These are phyloP conservation scores for Falco berigora DNA, from an alignment of 2,797 vertebrate genomes.

Conservation along the genomic window DNA sequence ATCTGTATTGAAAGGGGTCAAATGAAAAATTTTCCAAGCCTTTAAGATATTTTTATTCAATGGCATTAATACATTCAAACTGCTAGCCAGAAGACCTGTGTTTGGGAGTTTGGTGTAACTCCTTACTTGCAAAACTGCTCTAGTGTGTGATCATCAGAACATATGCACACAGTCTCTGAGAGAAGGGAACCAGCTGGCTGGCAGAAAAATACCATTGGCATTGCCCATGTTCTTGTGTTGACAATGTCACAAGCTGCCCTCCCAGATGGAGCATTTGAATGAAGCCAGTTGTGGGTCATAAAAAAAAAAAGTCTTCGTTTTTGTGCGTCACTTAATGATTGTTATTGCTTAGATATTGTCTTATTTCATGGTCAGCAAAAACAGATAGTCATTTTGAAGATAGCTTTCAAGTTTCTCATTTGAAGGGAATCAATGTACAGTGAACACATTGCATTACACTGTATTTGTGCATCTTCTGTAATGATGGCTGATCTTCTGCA, in stretches of 20 bases:
- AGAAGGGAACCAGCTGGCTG: conserved; percentile 75
- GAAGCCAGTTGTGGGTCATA: conserved; percentile 71
- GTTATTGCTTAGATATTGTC: background rate
- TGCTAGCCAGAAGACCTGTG: background rate
- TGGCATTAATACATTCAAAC: background rate
- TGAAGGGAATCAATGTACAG: background rate
- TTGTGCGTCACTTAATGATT: conserved; percentile 25
- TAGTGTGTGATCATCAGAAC: conserved; percentile 69
- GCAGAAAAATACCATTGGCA: conserved; percentile 76
- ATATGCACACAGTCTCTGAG: conserved; percentile 65
- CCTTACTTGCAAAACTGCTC: conserved; percentile 59
- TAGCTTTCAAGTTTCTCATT: background rate
- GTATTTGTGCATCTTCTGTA: background rate
- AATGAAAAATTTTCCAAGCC: background rate
- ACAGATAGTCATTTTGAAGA: background rate
- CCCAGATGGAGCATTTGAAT: conserved; percentile 76
- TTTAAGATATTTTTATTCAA: background rate
- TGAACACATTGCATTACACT: background rate
- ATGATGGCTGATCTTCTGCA: background rate
- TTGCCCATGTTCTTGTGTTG: conserved; percentile 70
- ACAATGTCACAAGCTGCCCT: conserved; percentile 76
- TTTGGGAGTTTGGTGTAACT: conserved; percentile 48
- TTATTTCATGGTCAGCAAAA: background rate
- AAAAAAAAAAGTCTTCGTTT: conserved; percentile 11
- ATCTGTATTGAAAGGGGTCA: background rate